phyloP scores from a whole-genome alignment of 2,797 vertebrate species.

The Phaenicophaeus curvirostris region DNA sequence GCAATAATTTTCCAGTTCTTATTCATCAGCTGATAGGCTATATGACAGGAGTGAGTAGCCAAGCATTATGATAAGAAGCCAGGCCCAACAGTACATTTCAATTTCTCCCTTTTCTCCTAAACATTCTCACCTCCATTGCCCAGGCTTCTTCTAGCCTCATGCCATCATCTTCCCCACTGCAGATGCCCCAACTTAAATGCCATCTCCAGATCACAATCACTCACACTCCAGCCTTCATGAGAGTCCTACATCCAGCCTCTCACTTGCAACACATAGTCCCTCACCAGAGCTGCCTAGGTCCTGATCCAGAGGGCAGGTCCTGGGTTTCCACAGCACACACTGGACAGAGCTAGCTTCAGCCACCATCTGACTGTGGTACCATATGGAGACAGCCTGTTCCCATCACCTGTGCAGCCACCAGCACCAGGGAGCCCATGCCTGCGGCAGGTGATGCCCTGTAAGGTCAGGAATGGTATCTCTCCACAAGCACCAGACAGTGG shows the following conservation, averaged over 20 bases:
- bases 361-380: no score
- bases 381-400: rapidly evolving
- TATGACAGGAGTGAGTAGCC: not conserved
- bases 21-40: not conserved
- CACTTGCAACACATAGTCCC: not conserved
- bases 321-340: not conserved
- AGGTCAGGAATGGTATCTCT: not conserved
- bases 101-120: not conserved
- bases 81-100: not conserved
- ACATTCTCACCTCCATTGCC: not conserved
- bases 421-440: rapidly evolving
- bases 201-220: not conserved
- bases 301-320: not conserved
- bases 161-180: not conserved
- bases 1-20: not conserved
- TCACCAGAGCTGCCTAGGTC: not conserved
- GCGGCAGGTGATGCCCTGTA: rapidly evolving
- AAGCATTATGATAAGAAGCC: not conserved
- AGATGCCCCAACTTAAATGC: not conserved
- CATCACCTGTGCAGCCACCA: not conserved
- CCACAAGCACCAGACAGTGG: not conserved
- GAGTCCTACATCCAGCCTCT: not conserved
- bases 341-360: not conserved
- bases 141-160: not conserved
- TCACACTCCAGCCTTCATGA: not conserved